A percentile compares a stretch with the other conserved stretches of the same genome.
Conservation (phyloP, 1,140 invertebrate genomes). For the Drosophila sucinea region DNA sequence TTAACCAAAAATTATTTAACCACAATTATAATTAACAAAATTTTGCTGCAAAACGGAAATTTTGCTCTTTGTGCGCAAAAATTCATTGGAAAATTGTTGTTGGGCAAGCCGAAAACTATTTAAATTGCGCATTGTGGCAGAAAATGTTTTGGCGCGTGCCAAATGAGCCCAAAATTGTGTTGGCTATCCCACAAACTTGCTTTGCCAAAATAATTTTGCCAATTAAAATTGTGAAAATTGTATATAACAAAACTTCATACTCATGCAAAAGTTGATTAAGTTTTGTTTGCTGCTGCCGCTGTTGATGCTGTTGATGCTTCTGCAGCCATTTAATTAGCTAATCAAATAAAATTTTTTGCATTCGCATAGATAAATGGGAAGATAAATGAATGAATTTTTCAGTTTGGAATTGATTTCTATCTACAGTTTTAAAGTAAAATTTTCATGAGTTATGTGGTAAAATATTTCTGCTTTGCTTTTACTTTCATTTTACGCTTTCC, state of each 20-base stretch:
- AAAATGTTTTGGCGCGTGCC: constrained; percentile 54
- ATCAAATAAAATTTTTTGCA: constrained; percentile 22
- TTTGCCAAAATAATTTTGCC: constrained; percentile 44
- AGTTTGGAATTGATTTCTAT: not conserved
- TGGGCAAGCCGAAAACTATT: constrained; percentile 25
- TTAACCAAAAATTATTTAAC: constrained; percentile 65
- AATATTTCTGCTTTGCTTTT: not conserved
- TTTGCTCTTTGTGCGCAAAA: constrained; percentile 32
- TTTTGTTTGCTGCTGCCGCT: constrained; percentile 10
- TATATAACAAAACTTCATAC: constrained; percentile 27
- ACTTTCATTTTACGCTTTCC: not conserved
- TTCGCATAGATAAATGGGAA: not conserved
- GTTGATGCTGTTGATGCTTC: not conserved
- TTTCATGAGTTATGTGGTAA: not conserved
- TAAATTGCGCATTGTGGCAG: constrained; percentile 41
- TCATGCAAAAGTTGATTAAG: constrained; percentile 41
- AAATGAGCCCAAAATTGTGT: constrained; percentile 51
- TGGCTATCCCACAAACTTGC: not conserved
- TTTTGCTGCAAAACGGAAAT: constrained; percentile 13
- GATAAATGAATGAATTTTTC: constrained; percentile 1
- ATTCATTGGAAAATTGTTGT: constrained; percentile 15
- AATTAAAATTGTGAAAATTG: constrained; percentile 46
- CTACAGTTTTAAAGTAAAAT: not conserved
- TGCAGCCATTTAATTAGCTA: constrained; percentile 45
- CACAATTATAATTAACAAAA: constrained; percentile 65